Base-by-base conservation (phyloP, 1,140 invertebrate species). In the Drosophila ananassae region DNA sequence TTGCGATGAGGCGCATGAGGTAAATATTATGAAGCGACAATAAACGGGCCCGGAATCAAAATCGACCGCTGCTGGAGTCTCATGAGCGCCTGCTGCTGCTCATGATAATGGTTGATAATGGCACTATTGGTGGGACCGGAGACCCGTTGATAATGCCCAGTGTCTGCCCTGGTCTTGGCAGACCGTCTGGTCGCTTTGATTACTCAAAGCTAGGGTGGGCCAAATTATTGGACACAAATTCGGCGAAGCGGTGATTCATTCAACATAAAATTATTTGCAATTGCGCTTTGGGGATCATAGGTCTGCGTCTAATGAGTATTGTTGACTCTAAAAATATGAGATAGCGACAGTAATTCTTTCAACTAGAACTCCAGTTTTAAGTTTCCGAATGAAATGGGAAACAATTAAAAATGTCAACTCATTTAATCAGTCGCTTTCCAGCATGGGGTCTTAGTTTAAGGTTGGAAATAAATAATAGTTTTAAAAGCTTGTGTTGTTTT, bases 61-160 rank as follows among this genome's bases (percentile, higher is more conserved):
- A 72, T 51, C 48, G 30, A 46, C 21, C 34, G 47, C 39, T 52
- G 37, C 46, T 52, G 37, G 44, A 24, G 30, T 21, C 30, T 74
- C 51, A 83, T 89, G 83, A 46, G 83, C 83, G 83, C 83, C 83
- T 89, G 79, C 46, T 89, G 81, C 44, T n/a, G 37, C 48, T 53
- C 51, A 59, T 89, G 83, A 89, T 89, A 89, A 87, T 64, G 73
- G 32, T 53, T 89, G 83, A 87, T 87, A 81, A 48, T 66, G 74
- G 28, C 53, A 54, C 57, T 41, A 50, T 63, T 57, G 17, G 34
- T 53, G 39, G 55, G 41, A 17, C 57, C 25, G 34, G 51, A 50
- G 57, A 21, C 4, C 41, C n/a, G 51, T 58, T 89, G 83, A 89
- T 89, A 89, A 79, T 77, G 64, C 30, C 30, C 50, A 67, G 22